A percentile compares a stretch with the other conserved stretches of the same genome.
These are phyloP conservation scores for Apis florea DNA, from an alignment of 1,140 invertebrate species.

Conservation along the genomic window DNA sequence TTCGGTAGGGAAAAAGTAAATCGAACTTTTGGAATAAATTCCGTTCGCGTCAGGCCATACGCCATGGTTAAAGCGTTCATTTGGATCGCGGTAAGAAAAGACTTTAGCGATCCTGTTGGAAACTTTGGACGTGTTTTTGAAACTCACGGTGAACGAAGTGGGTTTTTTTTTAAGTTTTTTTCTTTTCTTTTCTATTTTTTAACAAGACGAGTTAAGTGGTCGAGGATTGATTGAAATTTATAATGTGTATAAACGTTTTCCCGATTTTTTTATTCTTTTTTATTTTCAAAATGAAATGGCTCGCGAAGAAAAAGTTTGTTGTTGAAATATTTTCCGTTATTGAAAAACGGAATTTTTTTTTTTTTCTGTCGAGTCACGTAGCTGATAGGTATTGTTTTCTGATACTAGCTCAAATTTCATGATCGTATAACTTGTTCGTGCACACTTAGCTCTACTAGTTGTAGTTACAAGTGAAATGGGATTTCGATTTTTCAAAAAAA, in stretches of 20 bases:
- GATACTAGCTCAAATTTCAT: no score
- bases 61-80: background rate
- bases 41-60: background rate
- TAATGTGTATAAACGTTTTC: background rate
- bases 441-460: no score
- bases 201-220: background rate
- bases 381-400: no score
- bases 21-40: constrained; percentile 32
- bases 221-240: background rate
- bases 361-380: no score
- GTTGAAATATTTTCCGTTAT: no score
- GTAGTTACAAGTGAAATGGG: no score
- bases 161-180: background rate
- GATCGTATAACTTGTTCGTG: no score
- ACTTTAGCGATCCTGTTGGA: background rate
- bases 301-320: no score
- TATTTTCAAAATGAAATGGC: no score
- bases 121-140: background rate
- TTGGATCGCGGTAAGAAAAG: background rate
- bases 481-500: no score
- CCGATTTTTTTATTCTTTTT: no score
- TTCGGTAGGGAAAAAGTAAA: constrained; percentile 14
- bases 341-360: no score
- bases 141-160: background rate
- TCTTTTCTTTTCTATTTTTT: background rate